These are phyloP conservation scores for Eospalax fontanierii DNA, from an alignment of 2,797 vertebrate species.

Conservation along the genomic window DNA sequence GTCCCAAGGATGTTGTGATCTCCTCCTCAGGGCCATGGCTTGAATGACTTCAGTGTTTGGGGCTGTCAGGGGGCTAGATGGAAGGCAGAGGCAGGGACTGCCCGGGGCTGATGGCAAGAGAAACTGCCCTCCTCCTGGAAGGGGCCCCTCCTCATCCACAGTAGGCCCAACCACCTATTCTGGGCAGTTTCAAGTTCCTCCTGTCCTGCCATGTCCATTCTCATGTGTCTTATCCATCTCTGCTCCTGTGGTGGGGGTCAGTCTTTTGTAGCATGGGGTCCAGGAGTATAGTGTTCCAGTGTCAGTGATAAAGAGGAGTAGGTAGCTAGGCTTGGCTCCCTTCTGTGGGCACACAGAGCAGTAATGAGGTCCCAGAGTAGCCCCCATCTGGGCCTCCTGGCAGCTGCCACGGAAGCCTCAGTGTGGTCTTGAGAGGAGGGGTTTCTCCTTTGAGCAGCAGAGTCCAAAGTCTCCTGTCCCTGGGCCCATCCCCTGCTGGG, in stretches of 20 bases:
- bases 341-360: neutral
- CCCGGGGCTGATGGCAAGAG: neutral
- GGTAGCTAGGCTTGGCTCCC: neutral
- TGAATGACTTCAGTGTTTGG: constrained; percentile 38
- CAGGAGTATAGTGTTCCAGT: constrained; percentile 1
- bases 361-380: neutral
- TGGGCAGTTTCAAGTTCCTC: neutral
- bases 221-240: constrained; percentile 70
- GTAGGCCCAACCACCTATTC: neutral
- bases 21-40: constrained; percentile 9
- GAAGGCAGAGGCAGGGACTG: neutral
- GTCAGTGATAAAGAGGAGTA: neutral
- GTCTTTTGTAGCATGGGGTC: constrained; percentile 24
- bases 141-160: neutral
- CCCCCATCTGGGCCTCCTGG: neutral
- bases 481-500: neutral
- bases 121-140: neutral
- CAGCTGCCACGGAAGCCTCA: neutral
- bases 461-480: neutral
- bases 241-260: constrained; percentile 65
- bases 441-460: neutral
- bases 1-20: constrained; percentile 8
- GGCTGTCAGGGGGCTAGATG: no score
- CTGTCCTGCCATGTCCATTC: constrained; percentile 64
- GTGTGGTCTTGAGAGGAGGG: neutral